A percentile compares a stretch with the other conserved stretches of the same genome.
Evolutionary conservation across 2,888 invertebrate species (phyloP).

Genomic region (Drosophila affinis): DNA sequence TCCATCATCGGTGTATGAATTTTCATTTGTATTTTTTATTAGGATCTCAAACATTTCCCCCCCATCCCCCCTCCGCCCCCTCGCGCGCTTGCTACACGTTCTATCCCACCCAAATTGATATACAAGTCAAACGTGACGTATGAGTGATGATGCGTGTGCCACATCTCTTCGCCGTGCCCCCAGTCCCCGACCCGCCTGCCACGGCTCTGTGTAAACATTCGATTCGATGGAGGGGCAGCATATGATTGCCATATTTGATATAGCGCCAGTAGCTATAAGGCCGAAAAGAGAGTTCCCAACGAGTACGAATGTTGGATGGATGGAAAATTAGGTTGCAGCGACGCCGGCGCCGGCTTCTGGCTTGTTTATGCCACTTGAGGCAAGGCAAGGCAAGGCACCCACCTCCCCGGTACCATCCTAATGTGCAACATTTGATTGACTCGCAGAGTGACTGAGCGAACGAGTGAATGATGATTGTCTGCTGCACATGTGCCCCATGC

Average conservation of each 20-base stretch:
- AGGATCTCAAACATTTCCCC: constrained; percentile 1
- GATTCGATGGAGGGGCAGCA: constrained; percentile 43
- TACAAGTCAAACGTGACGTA: constrained; percentile 72
- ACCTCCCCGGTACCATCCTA: constrained; percentile 1
- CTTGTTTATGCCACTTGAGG: constrained; percentile 71
- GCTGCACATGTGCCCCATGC: constrained; percentile 43
- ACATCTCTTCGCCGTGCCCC: constrained; percentile 25
- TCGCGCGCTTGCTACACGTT: not conserved
- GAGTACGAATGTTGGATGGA: not conserved
- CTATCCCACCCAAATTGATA: constrained; percentile 60
- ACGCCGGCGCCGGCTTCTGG: constrained; percentile 62
- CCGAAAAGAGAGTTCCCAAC: constrained; percentile 43
- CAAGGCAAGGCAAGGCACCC: not conserved
- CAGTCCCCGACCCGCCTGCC: not conserved
- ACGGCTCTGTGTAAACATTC: constrained; percentile 32
- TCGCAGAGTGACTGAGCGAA: constrained; percentile 40
- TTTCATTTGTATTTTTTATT: constrained; percentile 44
- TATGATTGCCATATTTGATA: constrained; percentile 69
- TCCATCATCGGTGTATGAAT: constrained; percentile 20
- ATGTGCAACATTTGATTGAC: constrained; percentile 42
- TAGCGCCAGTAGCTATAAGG: constrained; percentile 61
- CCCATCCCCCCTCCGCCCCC: not conserved
- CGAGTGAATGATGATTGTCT: constrained; percentile 49
- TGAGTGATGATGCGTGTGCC: constrained; percentile 73
- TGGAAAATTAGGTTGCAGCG: constrained; percentile 73